phyloP scores from a whole-genome alignment of 2,888 invertebrate species.

The Acanthoscelides obtectus region DNA sequence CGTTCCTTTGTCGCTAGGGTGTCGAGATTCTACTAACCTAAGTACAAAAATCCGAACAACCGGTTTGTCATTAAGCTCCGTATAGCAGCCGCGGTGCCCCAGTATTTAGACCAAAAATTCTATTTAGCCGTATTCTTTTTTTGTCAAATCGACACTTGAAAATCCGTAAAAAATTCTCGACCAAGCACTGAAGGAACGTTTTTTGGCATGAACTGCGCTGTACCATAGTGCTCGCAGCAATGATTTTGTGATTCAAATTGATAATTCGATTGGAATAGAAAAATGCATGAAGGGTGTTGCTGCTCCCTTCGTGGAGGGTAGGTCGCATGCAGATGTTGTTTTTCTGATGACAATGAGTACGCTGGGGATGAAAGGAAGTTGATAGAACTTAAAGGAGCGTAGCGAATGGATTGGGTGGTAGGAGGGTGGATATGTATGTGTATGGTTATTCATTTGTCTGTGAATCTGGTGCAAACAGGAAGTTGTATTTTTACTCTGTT shows the following conservation, averaged over 20 bases:
- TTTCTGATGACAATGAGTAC: slow-evolving; percentile 19
- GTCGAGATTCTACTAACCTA: too few species aligned
- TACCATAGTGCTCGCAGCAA: slow-evolving; percentile 1
- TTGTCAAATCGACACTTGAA: too few species aligned
- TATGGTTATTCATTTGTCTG: background rate
- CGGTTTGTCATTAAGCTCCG: too few species aligned
- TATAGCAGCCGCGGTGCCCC: too few species aligned
- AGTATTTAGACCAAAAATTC: too few species aligned
- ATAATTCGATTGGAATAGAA: slow-evolving; percentile 14
- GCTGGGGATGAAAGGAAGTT: slow-evolving; percentile 8
- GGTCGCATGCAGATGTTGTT: slow-evolving; percentile 21
- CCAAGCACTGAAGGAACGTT: too few species aligned
- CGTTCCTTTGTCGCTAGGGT: too few species aligned
- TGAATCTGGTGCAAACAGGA: background rate
- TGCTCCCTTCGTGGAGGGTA: background rate
- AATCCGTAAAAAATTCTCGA: too few species aligned
- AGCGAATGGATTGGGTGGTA: background rate
- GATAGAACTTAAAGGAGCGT: background rate
- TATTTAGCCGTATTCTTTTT: too few species aligned
- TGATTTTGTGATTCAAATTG: slow-evolving; percentile 10
- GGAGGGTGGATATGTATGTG: background rate
- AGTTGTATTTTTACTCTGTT: too few species aligned
- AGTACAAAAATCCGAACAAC: too few species aligned
- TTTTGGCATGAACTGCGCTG: background rate
- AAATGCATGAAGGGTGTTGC: slow-evolving; percentile 8